Conservation (phyloP, 2,888 invertebrate species). For the Mayetiola destructor region DNA sequence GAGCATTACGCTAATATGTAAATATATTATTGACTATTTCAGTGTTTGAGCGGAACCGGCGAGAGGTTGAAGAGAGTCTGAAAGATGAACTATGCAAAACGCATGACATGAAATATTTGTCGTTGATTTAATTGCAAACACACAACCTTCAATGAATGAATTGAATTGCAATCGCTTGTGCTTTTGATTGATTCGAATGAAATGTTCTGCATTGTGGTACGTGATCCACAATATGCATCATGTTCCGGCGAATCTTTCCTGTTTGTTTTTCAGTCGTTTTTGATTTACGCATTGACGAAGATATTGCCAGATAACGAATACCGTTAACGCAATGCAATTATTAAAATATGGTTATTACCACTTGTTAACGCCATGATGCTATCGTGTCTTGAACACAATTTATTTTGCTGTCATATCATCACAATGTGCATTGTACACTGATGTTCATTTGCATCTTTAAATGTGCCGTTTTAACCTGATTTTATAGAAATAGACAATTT, state of each 20-base stretch:
- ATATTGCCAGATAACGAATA: too few species aligned
- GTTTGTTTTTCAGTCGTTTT: not conserved
- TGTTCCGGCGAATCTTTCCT: slow-evolving; percentile 5
- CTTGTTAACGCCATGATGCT: slow-evolving; percentile 10
- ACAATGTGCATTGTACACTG: not conserved
- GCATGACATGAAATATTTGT: not conserved
- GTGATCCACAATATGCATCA: too few species aligned
- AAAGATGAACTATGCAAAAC: not conserved
- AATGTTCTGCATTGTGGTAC: slow-evolving; percentile 1
- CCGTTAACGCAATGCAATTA: slow-evolving; percentile 1
- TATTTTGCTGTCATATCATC: not conserved
- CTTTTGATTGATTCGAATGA: not conserved
- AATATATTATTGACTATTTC: too few species aligned
- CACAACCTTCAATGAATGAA: too few species aligned
- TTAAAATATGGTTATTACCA: slow-evolving; percentile 8
- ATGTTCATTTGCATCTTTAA: slow-evolving; percentile 3
- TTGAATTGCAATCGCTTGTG: not conserved
- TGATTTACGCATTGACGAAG: not conserved
- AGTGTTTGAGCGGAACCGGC: too few species aligned
- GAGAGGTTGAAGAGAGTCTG: too few species aligned
- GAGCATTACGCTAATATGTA: too few species aligned
- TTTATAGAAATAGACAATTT: not conserved
- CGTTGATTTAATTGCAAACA: too few species aligned
- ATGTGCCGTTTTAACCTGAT: slow-evolving; percentile 11
- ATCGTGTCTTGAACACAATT: not conserved